phyloP scores from a whole-genome alignment of 2,888 invertebrate species.

The Protophormia terraenovae region DNA sequence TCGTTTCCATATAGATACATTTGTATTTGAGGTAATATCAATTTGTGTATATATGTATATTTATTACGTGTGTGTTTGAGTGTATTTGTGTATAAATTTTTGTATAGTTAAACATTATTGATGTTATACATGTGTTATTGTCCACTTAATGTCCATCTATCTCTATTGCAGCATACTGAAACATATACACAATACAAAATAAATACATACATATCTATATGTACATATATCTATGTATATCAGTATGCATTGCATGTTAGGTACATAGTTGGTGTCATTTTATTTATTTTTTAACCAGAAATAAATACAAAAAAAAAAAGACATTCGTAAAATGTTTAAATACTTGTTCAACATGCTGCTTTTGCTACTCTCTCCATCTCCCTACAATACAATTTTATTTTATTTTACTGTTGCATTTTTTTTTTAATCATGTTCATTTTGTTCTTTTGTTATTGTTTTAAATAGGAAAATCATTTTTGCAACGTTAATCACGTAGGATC shows the following conservation, averaged over 20 bases:
- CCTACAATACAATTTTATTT: not conserved
- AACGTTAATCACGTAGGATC: slow-evolving; percentile 65
- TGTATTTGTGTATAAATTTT: slow-evolving; percentile 1
- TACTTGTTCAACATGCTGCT: not conserved
- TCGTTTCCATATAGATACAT: no score
- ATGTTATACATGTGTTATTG: slow-evolving; percentile 66
- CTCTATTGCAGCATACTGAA: not conserved
- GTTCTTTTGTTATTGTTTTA: slow-evolving; percentile 56
- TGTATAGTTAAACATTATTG: slow-evolving; percentile 60
- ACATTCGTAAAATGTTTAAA: slow-evolving; percentile 46
- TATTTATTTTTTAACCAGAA: slow-evolving; percentile 45
- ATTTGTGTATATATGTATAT: slow-evolving; percentile 8
- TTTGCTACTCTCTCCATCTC: no score
- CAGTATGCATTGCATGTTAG: not conserved
- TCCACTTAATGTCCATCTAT: slow-evolving; percentile 64
- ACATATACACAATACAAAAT: not conserved
- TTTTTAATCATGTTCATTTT: slow-evolving; percentile 21
- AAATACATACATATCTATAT: not conserved
- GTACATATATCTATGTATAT: not conserved
- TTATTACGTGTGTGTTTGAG: not conserved
- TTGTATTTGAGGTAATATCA: slow-evolving; percentile 43
- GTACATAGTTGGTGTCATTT: slow-evolving; percentile 42
- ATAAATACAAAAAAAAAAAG: not conserved
- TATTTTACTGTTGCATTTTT: not conserved
- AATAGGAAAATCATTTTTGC: slow-evolving; percentile 60